phyloP scores from a whole-genome alignment of 2,888 invertebrate species.

The Desoria tigrina region DNA sequence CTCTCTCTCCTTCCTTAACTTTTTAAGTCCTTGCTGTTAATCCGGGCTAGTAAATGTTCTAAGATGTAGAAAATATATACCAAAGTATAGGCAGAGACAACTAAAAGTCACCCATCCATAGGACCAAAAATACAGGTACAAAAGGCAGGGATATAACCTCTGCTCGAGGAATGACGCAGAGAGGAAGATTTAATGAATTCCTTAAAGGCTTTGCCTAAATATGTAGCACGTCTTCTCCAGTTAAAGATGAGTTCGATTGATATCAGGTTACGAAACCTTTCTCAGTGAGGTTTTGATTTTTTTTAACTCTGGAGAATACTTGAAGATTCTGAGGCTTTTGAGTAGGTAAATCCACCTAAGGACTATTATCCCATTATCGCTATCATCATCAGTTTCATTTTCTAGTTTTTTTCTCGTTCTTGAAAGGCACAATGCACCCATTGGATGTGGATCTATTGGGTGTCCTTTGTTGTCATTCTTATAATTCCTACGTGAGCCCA shows the following conservation, averaged over 20 bases:
- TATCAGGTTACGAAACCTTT: no score
- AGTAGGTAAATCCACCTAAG: background rate
- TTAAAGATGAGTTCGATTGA: no score
- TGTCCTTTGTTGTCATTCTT: constrained; percentile 8
- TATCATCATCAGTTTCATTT: constrained; percentile 21
- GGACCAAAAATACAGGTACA: no score
- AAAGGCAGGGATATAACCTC: no score
- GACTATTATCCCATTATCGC: constrained; percentile 10
- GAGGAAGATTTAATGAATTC: background rate
- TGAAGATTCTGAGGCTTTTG: no score
- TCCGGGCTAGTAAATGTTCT: background rate
- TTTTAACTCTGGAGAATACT: no score
- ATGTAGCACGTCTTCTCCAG: no score
- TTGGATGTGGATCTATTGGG: background rate
- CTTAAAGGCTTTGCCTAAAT: background rate
- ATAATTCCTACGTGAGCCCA: background rate
- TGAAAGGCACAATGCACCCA: constrained; percentile 16
- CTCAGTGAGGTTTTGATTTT: no score
- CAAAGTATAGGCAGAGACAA: no score
- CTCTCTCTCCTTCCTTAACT: background rate
- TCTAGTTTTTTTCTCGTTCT: constrained; percentile 3
- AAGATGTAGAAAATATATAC: background rate
- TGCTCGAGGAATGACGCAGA: no score
- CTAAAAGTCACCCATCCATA: no score
- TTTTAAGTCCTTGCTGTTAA: constrained; percentile 10